Evolutionary conservation across 1,140 invertebrate genomes (phyloP).

Genomic region (Meloidogyne chitwoodi): DNA sequence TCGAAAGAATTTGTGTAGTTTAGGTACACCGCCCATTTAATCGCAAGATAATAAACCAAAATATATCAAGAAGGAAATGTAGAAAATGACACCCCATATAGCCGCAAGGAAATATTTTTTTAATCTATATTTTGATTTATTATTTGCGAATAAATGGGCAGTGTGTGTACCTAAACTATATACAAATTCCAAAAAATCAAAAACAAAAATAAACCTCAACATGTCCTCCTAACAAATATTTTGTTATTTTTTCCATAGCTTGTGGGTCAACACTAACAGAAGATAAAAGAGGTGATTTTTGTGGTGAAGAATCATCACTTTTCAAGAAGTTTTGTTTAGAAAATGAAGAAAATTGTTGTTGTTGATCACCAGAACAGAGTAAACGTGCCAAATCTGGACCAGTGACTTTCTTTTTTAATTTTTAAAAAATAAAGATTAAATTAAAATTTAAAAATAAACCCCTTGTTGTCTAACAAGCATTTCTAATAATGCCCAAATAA

Average conservation of each 20-base stretch:
- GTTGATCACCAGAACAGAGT: constrained; percentile 6
- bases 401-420: constrained; percentile 34
- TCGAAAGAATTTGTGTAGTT: background rate
- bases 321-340: constrained; percentile 9
- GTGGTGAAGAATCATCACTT: background rate
- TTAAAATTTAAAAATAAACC: constrained; percentile 18
- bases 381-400: constrained; percentile 48
- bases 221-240: constrained; percentile 38
- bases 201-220: constrained; percentile 34
- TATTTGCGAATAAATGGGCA: background rate
- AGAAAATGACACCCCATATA: too few species aligned
- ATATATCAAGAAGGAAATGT: too few species aligned
- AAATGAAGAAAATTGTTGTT: background rate
- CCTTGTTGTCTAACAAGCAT: constrained; percentile 48
- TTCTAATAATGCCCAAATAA: constrained; percentile 43
- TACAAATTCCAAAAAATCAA: background rate
- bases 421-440: background rate
- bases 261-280: background rate
- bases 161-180: background rate
- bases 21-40: too few species aligned
- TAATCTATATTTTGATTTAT: too few species aligned
- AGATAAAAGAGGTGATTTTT: background rate
- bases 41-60: too few species aligned
- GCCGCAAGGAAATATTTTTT: too few species aligned
- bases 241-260: constrained; percentile 40